A percentile compares a stretch with the other conserved stretches of the same genome.
Conservation (phyloP, 2,888 invertebrate genomes). For the Beris morrisii region DNA sequence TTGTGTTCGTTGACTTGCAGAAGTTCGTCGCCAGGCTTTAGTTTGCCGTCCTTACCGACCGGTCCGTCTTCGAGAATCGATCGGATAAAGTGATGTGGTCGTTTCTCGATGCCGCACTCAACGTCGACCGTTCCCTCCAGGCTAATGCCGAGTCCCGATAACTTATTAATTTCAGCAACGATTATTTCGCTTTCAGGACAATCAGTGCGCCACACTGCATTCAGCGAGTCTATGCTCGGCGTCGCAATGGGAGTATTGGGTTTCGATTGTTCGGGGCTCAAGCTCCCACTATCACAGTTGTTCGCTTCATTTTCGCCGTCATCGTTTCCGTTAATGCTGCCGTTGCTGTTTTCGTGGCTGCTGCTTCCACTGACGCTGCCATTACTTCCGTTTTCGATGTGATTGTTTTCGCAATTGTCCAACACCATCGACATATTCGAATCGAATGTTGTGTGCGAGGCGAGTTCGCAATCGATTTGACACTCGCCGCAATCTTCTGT, state of each 20-base stretch:
- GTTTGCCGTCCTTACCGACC: slow-evolving; percentile 85
- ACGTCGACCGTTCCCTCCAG: slow-evolving; percentile 98
- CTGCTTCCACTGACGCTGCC: slow-evolving; percentile 6
- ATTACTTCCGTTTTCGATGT: slow-evolving; percentile 33
- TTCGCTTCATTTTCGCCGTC: slow-evolving; percentile 17
- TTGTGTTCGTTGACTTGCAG: slow-evolving; percentile 93
- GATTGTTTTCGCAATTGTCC: slow-evolving; percentile 42
- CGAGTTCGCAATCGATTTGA: slow-evolving; percentile 75
- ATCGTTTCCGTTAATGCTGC: neutral
- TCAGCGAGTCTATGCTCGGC: slow-evolving; percentile 72
- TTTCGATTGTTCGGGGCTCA: slow-evolving; percentile 51
- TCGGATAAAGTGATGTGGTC: slow-evolving; percentile 98
- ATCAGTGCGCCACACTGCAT: slow-evolving; percentile 77
- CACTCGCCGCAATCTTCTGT: slow-evolving; percentile 62
- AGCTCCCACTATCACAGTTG: slow-evolving; percentile 33
- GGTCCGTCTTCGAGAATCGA: slow-evolving; percentile 96
- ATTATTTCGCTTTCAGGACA: slow-evolving; percentile 83
- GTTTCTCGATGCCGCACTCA: slow-evolving; percentile 92
- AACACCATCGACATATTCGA: slow-evolving; percentile 63
- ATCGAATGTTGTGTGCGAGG: slow-evolving; percentile 79
- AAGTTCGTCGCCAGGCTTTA: slow-evolving; percentile 95
- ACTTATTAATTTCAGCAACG: slow-evolving; percentile 89
- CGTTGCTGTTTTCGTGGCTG: neutral
- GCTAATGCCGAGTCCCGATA: slow-evolving; percentile 94
- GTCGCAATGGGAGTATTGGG: slow-evolving; percentile 55